Evolutionary conservation across 2,888 invertebrate species (phyloP), one percentile per base, ranked within the genome.

Genomic region (Tetrapedia diversipes): DNA sequence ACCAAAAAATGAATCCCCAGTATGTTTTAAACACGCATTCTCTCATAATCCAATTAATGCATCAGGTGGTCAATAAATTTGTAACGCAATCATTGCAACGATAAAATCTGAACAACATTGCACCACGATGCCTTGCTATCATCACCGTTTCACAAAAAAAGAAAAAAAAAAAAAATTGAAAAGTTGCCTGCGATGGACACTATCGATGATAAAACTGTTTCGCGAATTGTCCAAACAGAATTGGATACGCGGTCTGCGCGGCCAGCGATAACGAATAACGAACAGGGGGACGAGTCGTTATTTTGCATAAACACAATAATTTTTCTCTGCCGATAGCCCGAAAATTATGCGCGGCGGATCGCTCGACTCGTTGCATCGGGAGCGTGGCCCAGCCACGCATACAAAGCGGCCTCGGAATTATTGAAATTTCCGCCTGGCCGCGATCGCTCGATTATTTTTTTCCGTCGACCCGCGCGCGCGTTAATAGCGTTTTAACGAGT

Each of bases 361-460:
- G 39, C 47, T 43, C 63, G 63, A 63, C 45, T 63, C 63, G 69
- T 69, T 56, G 24, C 41, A 4, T 29, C 16, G 29, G 19, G 11
- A 19, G 32, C 29, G n/a, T 2, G n/a, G 60, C 27, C 19, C n/a
- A n/a, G n/a, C n/a, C 51, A n/a, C 27, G 51, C 39, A 29, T 51
- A 53, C 51, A 29, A 39, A 39, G 11, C 47, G 53, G 47, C 3
- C 8, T 22, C 16, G 45, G n/a, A 60, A 49, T 60, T 60, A 68
- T 68, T 34, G 68, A 43, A 68, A 68, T 32, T 67, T 24, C 19
- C 37, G 7, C 19, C 11, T 6, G n/a, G 2, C 7, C n/a, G 7
- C 29, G 22, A 1, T 19, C 19, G 24, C 22, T 51, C 37, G 8
- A 29, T 53, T 19, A 16, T 2, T 11, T 19, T 49, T 27, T 32